Conservation (phyloP, 2,113 vertebrate species). For the Pseudorhombus dupliciocellatus region DNA sequence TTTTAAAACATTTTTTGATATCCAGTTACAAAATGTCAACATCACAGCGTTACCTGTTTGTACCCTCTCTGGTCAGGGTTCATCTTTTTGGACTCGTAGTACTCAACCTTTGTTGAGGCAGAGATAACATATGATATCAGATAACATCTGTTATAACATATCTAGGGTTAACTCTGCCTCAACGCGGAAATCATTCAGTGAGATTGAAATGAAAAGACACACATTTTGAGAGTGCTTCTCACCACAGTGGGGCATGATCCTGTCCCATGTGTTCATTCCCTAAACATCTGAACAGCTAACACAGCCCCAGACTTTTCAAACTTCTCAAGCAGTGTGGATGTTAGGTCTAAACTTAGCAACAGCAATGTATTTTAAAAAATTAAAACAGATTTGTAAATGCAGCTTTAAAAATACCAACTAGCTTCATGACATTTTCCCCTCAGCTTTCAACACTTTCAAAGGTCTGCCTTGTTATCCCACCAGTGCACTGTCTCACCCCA, state of each 20-base stretch:
- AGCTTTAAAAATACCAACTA: neutral
- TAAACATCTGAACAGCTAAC: no score
- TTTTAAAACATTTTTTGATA: neutral
- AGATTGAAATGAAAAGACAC: neutral
- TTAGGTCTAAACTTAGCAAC: no score
- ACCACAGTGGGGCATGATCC: neutral
- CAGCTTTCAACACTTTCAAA: neutral
- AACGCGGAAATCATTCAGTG: neutral
- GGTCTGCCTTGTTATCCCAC: neutral
- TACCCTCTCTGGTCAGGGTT: neutral
- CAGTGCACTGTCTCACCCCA: no score
- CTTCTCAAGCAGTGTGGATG: no score
- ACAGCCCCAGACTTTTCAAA: no score
- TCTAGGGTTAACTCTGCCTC: neutral
- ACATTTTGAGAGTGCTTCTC: no score
- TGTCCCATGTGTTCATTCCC: neutral
- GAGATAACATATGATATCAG: constrained; percentile 15
- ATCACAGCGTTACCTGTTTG: neutral
- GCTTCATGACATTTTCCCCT: neutral
- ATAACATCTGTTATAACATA: constrained; percentile 4
- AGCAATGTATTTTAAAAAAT: no score
- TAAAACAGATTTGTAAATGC: neutral
- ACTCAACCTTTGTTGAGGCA: constrained; percentile 1
- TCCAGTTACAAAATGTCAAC: neutral
- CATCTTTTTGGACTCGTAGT: neutral